Evolutionary conservation across 1,140 invertebrate genomes (phyloP).

Genomic region (Papilio dardanus): DNA sequence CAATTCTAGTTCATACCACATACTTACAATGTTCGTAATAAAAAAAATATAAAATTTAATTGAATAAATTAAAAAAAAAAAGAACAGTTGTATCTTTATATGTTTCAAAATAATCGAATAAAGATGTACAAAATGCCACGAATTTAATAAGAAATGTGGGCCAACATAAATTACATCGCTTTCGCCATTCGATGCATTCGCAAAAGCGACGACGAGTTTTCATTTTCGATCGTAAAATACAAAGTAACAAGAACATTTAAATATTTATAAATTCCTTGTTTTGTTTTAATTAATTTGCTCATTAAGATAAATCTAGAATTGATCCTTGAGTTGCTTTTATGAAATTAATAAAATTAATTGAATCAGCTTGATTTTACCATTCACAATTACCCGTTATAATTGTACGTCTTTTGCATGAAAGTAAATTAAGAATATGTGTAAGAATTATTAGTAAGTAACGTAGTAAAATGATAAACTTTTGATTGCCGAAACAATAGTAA

Average conservation of each 20-base stretch:
- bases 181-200: conserved; percentile 19
- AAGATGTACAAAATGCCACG: conserved; percentile 14
- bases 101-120: neutral
- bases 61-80: neutral
- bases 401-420: neutral
- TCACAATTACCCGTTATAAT: neutral
- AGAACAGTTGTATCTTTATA: neutral
- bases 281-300: neutral
- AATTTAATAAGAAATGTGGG: conserved; percentile 14
- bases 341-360: neutral
- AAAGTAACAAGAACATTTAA: neutral
- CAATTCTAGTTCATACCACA: too few species aligned
- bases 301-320: neutral
- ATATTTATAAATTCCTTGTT: neutral
- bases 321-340: neutral
- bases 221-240: conserved; percentile 29
- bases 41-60: too few species aligned
- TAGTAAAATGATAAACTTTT: neutral
- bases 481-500: neutral
- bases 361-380: neutral
- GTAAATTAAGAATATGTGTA: neutral
- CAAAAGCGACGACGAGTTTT: conserved; percentile 16
- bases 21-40: neutral
- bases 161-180: conserved; percentile 19
- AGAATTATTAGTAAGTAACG: neutral